A percentile compares a stretch with the other conserved stretches of the same genome.
phyloP scores from a whole-genome alignment of 1,140 invertebrate species.

The Pseudomyrmex pallidus region DNA sequence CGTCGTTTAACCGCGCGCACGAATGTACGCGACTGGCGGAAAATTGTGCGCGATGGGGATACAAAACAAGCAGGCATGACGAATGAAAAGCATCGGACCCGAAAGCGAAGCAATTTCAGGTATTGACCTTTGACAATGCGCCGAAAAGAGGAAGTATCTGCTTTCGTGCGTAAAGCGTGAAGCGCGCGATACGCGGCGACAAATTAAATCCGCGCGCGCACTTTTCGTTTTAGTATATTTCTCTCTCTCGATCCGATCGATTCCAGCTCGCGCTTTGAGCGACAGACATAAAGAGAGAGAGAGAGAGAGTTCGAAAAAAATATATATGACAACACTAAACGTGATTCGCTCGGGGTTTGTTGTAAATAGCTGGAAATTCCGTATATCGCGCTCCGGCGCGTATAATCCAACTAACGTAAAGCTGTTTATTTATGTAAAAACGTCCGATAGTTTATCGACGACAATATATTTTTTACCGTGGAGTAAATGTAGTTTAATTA shows the following conservation, averaged over 20 bases:
- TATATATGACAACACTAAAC: no score
- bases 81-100: constrained; percentile 61
- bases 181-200: not conserved
- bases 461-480: constrained; percentile 21
- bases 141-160: constrained; percentile 46
- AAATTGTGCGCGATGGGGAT: constrained; percentile 60
- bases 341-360: not conserved
- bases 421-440: constrained; percentile 32
- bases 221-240: constrained; percentile 46
- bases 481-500: constrained; percentile 38
- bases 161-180: constrained; percentile 54
- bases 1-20: constrained; percentile 65
- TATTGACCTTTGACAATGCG: constrained; percentile 60
- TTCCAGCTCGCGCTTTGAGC: not conserved
- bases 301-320: no score
- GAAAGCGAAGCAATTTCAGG: constrained; percentile 59
- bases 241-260: not conserved
- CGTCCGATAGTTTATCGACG: constrained; percentile 1
- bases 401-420: not conserved
- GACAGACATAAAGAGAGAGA: no score
- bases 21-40: constrained; percentile 59
- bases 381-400: not conserved
- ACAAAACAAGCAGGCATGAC: constrained; percentile 46
- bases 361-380: constrained; percentile 32
- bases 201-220: constrained; percentile 44